A percentile compares a stretch with the other conserved stretches of the same genome.
Conservation (phyloP, 2,888 invertebrate species). For the Keiferia lycopersicella region DNA sequence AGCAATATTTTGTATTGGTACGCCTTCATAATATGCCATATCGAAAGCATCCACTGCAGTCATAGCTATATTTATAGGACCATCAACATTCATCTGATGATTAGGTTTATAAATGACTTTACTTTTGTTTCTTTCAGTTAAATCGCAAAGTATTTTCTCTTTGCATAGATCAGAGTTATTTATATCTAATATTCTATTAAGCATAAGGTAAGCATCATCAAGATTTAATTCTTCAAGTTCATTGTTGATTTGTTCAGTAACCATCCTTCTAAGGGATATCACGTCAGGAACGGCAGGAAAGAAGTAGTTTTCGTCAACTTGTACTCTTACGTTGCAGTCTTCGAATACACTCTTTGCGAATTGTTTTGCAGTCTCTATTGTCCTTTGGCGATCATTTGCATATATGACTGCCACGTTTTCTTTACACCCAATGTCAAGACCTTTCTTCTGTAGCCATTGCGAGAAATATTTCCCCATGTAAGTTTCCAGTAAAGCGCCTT, state of each 20-base stretch:
- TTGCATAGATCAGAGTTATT: background rate
- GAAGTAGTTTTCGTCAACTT: background rate
- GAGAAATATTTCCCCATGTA: slow-evolving; percentile 5
- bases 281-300: background rate
- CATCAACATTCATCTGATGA: background rate
- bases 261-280: background rate
- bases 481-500: slow-evolving; percentile 5
- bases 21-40: slow-evolving; percentile 2
- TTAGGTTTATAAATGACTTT: background rate
- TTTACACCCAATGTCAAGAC: background rate
- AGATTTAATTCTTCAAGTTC: background rate
- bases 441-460: slow-evolving; percentile 1
- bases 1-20: background rate
- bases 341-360: background rate
- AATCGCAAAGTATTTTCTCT: background rate
- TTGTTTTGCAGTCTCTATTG: background rate
- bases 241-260: background rate
- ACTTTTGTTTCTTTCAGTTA: background rate
- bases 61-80: background rate
- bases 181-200: background rate
- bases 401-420: background rate
- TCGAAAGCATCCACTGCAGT: background rate
- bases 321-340: background rate
- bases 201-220: background rate
- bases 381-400: background rate